These are phyloP conservation scores for Physella acuta DNA, from an alignment of 1,140 invertebrate species.

Conservation along the genomic window DNA sequence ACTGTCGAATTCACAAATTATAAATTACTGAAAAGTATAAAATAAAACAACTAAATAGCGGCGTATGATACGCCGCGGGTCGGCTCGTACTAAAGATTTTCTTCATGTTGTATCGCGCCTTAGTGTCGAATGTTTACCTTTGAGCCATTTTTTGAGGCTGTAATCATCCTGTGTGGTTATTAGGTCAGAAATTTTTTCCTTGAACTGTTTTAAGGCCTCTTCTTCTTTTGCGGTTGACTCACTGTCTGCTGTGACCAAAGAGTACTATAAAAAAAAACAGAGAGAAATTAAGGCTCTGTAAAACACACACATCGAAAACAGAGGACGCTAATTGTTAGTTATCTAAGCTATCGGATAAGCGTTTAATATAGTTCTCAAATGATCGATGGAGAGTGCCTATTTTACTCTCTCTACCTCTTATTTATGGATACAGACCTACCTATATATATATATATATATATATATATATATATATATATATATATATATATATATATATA, in stretches of 20 bases:
- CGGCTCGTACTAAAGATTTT: too few relatives aligned
- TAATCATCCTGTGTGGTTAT: conserved; percentile 13
- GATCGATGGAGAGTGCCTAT: background rate
- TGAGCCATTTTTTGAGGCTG: conserved; percentile 18
- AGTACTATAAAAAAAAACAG: background rate
- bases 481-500: too few relatives aligned
- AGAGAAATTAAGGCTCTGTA: background rate
- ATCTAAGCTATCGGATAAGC: background rate
- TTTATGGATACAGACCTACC: background rate
- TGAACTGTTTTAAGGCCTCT: conserved; percentile 7
- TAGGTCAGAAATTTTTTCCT: conserved; percentile 7
- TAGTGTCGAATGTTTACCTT: too few relatives aligned
- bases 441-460: background rate
- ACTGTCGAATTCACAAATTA: too few relatives aligned
- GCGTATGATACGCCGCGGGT: too few relatives aligned
- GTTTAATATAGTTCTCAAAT: background rate
- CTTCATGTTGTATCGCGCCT: too few relatives aligned
- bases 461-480: background rate
- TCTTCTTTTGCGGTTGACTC: background rate
- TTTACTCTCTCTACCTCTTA: background rate
- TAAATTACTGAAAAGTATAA: too few relatives aligned
- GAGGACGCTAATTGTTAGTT: background rate
- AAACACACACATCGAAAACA: background rate
- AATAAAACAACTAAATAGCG: too few relatives aligned
- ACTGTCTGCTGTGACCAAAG: background rate